A percentile compares a stretch with the other conserved stretches of the same genome.
phyloP scores from a whole-genome alignment of 2,797 vertebrate species.

The Austrolebias charrua region DNA sequence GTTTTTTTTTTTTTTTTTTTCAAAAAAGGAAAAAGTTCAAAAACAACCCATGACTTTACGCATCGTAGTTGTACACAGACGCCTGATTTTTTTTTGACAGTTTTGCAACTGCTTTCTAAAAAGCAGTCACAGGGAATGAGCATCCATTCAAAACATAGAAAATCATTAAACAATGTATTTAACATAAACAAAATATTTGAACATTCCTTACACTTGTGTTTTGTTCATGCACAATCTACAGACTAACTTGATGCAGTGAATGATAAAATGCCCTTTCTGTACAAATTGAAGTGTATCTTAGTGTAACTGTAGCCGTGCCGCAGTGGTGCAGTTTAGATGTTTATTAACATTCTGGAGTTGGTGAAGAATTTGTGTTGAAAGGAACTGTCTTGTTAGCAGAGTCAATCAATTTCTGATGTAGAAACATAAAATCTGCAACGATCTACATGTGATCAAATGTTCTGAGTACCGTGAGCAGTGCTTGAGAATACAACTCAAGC shows the following conservation, averaged over 20 bases:
- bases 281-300: too few species aligned
- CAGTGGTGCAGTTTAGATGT: too few species aligned
- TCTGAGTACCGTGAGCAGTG: too few species aligned
- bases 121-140: conserved; percentile 25
- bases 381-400: too few species aligned
- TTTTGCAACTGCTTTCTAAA: conserved; percentile 13
- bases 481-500: not conserved
- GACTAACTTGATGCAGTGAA: not conserved
- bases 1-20: too few species aligned
- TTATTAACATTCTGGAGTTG: too few species aligned
- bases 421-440: not conserved
- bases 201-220: conserved; percentile 12
- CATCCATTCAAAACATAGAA: not conserved
- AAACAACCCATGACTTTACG: not conserved
- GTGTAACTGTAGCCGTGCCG: too few species aligned
- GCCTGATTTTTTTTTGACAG: not conserved
- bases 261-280: too few species aligned
- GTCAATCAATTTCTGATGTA: too few species aligned
- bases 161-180: conserved; percentile 11
- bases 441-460: too few species aligned
- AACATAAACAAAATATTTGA: conserved; percentile 27
- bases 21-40: not conserved
- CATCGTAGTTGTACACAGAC: not conserved
- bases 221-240: conserved; percentile 10
- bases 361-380: too few species aligned